Evolutionary conservation across 2,113 vertebrate genomes (phyloP).

Genomic region (Ophiodon elongatus): DNA sequence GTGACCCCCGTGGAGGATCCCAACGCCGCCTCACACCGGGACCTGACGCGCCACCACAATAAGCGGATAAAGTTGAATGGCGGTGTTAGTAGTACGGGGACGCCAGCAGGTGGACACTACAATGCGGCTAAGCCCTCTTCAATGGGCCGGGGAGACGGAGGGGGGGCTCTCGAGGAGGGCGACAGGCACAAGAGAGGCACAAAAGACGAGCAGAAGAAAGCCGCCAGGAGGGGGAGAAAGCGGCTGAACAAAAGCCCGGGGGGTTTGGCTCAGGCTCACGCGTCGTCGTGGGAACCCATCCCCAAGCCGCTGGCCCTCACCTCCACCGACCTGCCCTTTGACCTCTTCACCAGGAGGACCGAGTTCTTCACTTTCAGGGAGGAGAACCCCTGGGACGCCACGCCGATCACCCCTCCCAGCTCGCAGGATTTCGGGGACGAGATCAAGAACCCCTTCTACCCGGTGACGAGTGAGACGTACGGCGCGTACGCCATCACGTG

Average conservation of each 20-base stretch:
- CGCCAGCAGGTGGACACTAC: conserved; percentile 80
- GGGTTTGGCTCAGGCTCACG: conserved; percentile 60
- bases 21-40: conserved; percentile 64
- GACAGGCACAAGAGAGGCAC: conserved; percentile 80
- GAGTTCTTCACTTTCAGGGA: conserved; percentile 81
- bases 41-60: conserved; percentile 70
- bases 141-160: conserved; percentile 58
- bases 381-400: conserved; percentile 84
- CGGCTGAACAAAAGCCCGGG: conserved; percentile 71
- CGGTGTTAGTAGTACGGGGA: conserved; percentile 70
- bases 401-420: conserved; percentile 84
- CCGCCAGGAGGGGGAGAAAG: conserved; percentile 72
- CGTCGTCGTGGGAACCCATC: conserved; percentile 79
- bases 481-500: conserved; percentile 95
- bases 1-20: conserved; percentile 65
- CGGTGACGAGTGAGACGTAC: conserved; percentile 93
- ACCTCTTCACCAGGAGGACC: conserved; percentile 75
- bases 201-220: conserved; percentile 82
- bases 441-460: conserved; percentile 96
- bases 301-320: conserved; percentile 88
- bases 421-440: conserved; percentile 82
- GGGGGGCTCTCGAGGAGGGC: conserved; percentile 59
- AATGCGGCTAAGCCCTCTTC: conserved; percentile 75
- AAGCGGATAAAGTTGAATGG: conserved; percentile 82
- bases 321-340: conserved; percentile 84